Evolutionary conservation across 1,140 invertebrate species (phyloP).

Genomic region (Telenomus remus): DNA sequence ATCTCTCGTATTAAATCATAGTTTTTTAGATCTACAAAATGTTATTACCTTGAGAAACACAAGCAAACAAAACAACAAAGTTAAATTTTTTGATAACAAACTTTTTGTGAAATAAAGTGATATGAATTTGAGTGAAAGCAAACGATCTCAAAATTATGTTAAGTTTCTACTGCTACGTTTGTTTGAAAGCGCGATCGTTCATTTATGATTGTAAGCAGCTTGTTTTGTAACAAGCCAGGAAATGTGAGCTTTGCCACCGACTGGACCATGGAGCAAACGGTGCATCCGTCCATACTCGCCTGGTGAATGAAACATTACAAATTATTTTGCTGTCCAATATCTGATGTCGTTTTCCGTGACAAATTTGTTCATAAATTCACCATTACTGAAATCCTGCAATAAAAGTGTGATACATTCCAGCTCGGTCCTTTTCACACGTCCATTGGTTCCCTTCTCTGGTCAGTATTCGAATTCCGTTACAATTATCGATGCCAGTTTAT

Average conservation of each 20-base stretch:
- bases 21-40: no score
- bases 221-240: conserved; percentile 47
- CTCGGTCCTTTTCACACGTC: conserved; percentile 13
- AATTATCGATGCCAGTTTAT: conserved; percentile 22
- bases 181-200: conserved; percentile 7
- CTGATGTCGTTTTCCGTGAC: conserved; percentile 32
- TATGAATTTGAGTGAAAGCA: conserved; percentile 44
- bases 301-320: conserved; percentile 50
- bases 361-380: conserved; percentile 46
- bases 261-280: conserved; percentile 43
- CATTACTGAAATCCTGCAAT: conserved; percentile 34
- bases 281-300: conserved; percentile 40
- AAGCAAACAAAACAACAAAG: no score
- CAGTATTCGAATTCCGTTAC: conserved; percentile 2
- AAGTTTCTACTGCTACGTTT: conserved; percentile 29
- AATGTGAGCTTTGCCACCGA: conserved; percentile 52
- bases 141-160: conserved; percentile 44
- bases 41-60: no score
- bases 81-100: no score
- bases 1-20: no score
- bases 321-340: conserved; percentile 38
- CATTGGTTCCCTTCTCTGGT: conserved; percentile 5
- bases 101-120: neutral
- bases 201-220: conserved; percentile 23
- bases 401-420: conserved; percentile 40